phyloP scores from a whole-genome alignment of 2,888 invertebrate genomes.

The Dasysyrphus albostriatus region DNA sequence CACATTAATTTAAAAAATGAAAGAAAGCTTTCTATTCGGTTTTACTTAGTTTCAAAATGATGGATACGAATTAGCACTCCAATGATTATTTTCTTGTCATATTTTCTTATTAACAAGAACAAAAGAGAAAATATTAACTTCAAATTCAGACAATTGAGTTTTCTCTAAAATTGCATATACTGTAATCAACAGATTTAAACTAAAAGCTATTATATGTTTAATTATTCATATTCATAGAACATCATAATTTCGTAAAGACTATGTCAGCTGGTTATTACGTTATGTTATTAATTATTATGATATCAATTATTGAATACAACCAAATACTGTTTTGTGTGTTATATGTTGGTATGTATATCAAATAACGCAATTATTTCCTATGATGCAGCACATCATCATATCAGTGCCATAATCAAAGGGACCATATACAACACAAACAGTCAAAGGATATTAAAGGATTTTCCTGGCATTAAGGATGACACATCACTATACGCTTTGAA shows the following conservation, averaged over 20 bases:
- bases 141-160: background rate
- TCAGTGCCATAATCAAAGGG: conserved; percentile 37
- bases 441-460: conserved; percentile 59
- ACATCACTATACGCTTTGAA: conserved; percentile 25
- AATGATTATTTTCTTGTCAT: background rate
- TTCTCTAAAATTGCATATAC: background rate
- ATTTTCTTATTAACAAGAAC: background rate
- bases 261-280: conserved; percentile 7
- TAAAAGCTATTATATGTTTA: conserved; percentile 11
- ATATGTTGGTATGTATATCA: conserved; percentile 29
- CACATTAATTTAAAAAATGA: no score
- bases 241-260: background rate
- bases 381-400: background rate
- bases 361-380: conserved; percentile 40
- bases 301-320: conserved; percentile 16
- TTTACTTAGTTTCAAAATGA: no score
- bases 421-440: conserved; percentile 14
- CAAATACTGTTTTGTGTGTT: background rate
- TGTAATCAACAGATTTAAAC: background rate
- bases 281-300: conserved; percentile 38
- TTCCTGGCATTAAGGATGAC: conserved; percentile 49
- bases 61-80: no score
- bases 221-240: conserved; percentile 15
- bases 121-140: background rate
- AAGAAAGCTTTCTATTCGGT: no score